Evolutionary conservation across 2,113 vertebrate genomes (phyloP).

Genomic region (Campylomormyrus numenius): DNA sequence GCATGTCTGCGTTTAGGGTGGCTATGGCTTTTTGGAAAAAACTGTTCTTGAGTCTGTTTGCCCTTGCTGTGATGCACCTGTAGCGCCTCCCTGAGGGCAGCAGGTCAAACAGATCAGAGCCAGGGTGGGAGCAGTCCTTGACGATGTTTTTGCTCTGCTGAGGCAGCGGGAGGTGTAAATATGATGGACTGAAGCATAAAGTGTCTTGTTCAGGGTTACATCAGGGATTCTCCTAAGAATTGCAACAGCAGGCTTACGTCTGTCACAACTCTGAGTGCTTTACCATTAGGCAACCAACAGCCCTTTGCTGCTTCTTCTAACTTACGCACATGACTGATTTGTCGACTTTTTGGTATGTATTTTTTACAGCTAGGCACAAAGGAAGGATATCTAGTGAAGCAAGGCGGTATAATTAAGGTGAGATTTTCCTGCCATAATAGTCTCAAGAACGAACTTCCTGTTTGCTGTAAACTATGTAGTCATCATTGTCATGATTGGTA

Average conservation of each 20-base stretch:
- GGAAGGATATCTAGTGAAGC: constrained; percentile 90
- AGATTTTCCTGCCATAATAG: background rate
- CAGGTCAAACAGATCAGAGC: too few relatives aligned
- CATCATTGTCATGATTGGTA: background rate
- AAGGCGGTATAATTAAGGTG: constrained; percentile 77
- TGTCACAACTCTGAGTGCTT: background rate
- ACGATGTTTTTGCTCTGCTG: too few relatives aligned
- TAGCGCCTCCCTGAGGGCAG: too few relatives aligned
- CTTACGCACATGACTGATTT: background rate
- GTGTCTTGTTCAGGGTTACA: background rate
- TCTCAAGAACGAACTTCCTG: background rate
- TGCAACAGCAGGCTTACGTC: background rate
- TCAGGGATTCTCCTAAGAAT: background rate
- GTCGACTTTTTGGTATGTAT: background rate
- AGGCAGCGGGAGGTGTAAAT: too few relatives aligned
- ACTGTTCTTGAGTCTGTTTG: too few relatives aligned
- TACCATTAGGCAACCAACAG: background rate
- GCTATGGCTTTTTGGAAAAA: too few relatives aligned
- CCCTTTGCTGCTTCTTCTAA: background rate
- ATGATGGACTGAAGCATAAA: background rate
- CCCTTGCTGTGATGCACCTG: too few relatives aligned
- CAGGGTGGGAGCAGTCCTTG: too few relatives aligned
- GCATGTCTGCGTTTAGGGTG: too few relatives aligned
- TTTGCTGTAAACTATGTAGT: background rate
- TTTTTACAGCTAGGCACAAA: constrained; percentile 84